Conservation (phyloP, 2,888 invertebrate species). For the Drosophila eohydei region DNA sequence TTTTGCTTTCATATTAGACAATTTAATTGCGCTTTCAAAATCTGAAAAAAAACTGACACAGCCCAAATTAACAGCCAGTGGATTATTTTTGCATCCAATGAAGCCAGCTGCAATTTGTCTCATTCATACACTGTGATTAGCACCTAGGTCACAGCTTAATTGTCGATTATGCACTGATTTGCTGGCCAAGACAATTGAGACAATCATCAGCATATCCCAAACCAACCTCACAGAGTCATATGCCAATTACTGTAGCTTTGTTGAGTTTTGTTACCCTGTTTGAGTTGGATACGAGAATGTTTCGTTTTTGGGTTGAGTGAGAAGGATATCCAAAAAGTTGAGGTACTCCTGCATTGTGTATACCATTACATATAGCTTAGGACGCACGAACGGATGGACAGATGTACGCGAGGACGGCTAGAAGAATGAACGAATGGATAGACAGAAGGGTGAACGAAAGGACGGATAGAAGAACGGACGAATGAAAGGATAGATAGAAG, state of each 20-base stretch:
- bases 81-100: conserved; percentile 11
- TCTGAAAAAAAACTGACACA: conserved; percentile 4
- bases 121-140: conserved; percentile 46
- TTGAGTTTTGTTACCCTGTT: not conserved
- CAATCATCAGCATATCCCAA: not conserved
- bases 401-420: not conserved
- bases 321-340: not conserved
- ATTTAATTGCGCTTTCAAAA: conserved; percentile 38
- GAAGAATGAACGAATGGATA: not conserved
- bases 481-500: not conserved
- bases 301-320: not conserved
- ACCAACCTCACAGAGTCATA: not conserved
- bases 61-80: conserved; percentile 2
- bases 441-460: not conserved
- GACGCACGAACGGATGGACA: not conserved
- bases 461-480: not conserved
- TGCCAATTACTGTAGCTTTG: conserved; percentile 1
- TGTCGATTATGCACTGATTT: conserved; percentile 42
- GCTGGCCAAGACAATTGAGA: conserved; percentile 35
- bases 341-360: not conserved
- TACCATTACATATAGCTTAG: too few species aligned
- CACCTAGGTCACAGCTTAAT: conserved; percentile 37
- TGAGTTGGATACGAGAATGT: not conserved
- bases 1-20: conserved; percentile 28
- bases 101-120: conserved; percentile 13